Base-by-base conservation (phyloP, 2,113 vertebrate genomes). In the Steatornis caripensis region DNA sequence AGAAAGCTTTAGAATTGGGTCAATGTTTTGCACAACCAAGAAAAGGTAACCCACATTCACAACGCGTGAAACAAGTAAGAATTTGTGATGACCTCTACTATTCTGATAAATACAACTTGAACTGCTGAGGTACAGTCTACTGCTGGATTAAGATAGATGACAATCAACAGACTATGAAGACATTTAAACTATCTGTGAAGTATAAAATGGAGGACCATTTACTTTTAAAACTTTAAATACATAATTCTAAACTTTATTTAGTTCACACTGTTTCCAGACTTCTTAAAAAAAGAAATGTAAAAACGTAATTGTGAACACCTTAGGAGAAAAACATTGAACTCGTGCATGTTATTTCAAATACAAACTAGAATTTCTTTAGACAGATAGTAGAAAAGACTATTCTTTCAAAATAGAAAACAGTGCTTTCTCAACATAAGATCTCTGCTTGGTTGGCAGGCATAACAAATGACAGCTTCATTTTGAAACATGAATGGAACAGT, bases 11-110 rank as follows among this genome's bases (percentile, higher is more conserved):
- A 92, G 80, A 75, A 86, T 75, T 88, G 43, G 36, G 48, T 75
- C 83, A 84, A 82, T 94, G 94, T 51, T 90, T 93, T 87, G 96
- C 94, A 93, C 93, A 97, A 97, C 96, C 96, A 97, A 97, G 96
- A 97, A 96, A 97, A 97, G 94, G 72, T 62, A 96, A 85, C 13
- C 58, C 77, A 77, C 62, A 62, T 85, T 77, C 10, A 23, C 11
- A 58, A 88, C 74, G 74, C 2, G 10, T 70, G 71, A 69, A 77
- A 87, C 30, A 86, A 1, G 1, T 54, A 30, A 65, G 37, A 87
- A 82, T 70, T 80, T 79, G 34, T 36, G 39, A 75, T 83, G 77
- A 83, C 12, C 24, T 94, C 48, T 69, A 77, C 45, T 57, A 53
- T 34, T 80, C 53, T 57, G 57, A 7, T 26, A 87, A 71, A 66